Conservation (phyloP, 1,140 invertebrate species). For the Pseudobourletiella spinata region DNA sequence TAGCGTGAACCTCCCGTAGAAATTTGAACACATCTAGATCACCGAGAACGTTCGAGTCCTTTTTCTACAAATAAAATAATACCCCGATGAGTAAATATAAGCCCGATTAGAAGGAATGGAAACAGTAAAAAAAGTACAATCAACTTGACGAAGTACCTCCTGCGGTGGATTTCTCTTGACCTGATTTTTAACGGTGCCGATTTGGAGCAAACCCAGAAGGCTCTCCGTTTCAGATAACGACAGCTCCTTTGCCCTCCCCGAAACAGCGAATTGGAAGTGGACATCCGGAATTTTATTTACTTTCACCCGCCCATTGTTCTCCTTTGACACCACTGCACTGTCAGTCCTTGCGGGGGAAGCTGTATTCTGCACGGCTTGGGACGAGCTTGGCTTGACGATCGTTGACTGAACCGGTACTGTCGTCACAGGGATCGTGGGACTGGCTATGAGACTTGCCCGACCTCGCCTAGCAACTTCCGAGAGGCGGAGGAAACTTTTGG, state of each 20-base stretch:
- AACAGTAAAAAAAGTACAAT: neutral
- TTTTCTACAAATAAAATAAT: neutral
- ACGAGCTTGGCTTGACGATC: too few species aligned
- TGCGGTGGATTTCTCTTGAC: neutral
- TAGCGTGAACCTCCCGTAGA: neutral
- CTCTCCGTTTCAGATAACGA: conserved; percentile 15
- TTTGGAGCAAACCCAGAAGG: conserved; percentile 12
- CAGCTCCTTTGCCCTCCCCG: conserved; percentile 4
- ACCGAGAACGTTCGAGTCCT: neutral
- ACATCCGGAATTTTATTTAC: neutral
- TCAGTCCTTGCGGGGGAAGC: too few species aligned
- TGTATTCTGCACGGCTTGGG: too few species aligned
- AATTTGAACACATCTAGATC: neutral
- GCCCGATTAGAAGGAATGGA: neutral
- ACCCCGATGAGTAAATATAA: neutral
- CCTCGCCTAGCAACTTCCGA: neutral
- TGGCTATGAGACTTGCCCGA: neutral
- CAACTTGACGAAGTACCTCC: neutral
- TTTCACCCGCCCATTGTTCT: too few species aligned
- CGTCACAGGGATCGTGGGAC: too few species aligned
- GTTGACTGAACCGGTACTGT: too few species aligned
- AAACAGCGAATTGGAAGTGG: neutral
- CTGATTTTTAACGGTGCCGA: neutral
- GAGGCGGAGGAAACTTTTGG: neutral
- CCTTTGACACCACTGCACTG: too few species aligned